Base-by-base conservation (phyloP, 2,888 invertebrate species). In the Leptinotarsa tumamoca region DNA sequence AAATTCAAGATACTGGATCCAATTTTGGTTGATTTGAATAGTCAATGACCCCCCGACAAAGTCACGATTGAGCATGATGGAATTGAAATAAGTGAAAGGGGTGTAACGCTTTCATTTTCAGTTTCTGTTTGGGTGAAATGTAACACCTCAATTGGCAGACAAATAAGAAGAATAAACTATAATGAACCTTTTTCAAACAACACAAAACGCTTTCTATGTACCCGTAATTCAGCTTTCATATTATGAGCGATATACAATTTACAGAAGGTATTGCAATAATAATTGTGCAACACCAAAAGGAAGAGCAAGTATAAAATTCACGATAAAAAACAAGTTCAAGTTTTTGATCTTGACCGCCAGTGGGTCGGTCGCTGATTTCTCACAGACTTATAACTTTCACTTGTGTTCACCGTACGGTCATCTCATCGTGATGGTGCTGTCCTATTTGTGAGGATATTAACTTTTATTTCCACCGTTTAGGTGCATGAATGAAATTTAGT, bases 301-400 rank as follows among this genome's bases (percentile, higher is more conserved):
- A 54, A 52, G 51, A 68, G 50, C 61, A 61, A 27, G 27, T 14
- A 61, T 61, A 13, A 61, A 61, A 61, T 61, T 61, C 61, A 27
- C 61, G 52, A 23, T 15, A 15, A 68, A 52, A 73, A 68, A 50
- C 52, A 68, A 75, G 77, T 77, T 79, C 77, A 79, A 77, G 76
- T 75, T 68, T 71, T 77, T 68, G 81, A 81, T 80, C 81, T 81
- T 82, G 81, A 81, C 80, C 81, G 79, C 61, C 68, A 74, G 73
- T 81, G 80, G 83, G 83, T 83, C 83, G 80, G 83, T 83, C 83
- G 80, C 79, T 78, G 81, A 80, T 80, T 83, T 83, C 82, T 80
- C 81, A 80, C 81, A 80, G 79, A 79, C 81, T 78, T 79, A 78
- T 80, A 81, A 83, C 83, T 83, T 83, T 83, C 83, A 82, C 83